These are phyloP conservation scores for Eriosoma lanigerum DNA, from an alignment of 1,140 invertebrate species.

Conservation along the genomic window DNA sequence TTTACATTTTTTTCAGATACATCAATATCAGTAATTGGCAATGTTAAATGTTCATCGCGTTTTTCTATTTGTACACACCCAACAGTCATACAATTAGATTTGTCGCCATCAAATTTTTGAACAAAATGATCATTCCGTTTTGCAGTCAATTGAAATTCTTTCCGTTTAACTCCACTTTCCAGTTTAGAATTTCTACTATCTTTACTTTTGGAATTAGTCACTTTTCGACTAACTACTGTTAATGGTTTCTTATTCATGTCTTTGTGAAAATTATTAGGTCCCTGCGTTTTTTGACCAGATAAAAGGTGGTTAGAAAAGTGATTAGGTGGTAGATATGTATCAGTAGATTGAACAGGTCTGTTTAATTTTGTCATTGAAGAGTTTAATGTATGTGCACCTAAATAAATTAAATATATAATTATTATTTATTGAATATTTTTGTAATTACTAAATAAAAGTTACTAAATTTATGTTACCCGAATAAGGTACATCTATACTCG, in stretches of 20 bases:
- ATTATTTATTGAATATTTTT: background rate
- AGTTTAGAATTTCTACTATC: conserved; percentile 50
- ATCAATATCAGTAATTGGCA: conserved; percentile 54
- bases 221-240: conserved; percentile 44
- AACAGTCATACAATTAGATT: conserved; percentile 43
- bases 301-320: conserved; percentile 44
- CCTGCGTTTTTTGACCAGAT: conserved; percentile 31
- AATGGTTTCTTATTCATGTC: conserved; percentile 46
- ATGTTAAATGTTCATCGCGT: conserved; percentile 32
- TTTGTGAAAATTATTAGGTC: conserved; percentile 40
- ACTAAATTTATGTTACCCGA: conserved; percentile 46
- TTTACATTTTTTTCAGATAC: conserved; percentile 67
- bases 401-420: conserved; percentile 14
- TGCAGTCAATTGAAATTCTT: conserved; percentile 49
- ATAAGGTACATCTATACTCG: conserved; percentile 50
- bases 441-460: conserved; percentile 6
- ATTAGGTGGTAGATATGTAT: conserved; percentile 43
- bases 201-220: conserved; percentile 47
- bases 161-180: conserved; percentile 46
- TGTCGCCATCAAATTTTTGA: conserved; percentile 45
- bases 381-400: conserved; percentile 44
- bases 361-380: conserved; percentile 44
- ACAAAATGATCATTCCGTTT: conserved; percentile 42
- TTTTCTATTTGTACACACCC: conserved; percentile 50
- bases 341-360: conserved; percentile 34